Conservation (phyloP, 2,888 invertebrate genomes). For the Calameuta idolon region DNA sequence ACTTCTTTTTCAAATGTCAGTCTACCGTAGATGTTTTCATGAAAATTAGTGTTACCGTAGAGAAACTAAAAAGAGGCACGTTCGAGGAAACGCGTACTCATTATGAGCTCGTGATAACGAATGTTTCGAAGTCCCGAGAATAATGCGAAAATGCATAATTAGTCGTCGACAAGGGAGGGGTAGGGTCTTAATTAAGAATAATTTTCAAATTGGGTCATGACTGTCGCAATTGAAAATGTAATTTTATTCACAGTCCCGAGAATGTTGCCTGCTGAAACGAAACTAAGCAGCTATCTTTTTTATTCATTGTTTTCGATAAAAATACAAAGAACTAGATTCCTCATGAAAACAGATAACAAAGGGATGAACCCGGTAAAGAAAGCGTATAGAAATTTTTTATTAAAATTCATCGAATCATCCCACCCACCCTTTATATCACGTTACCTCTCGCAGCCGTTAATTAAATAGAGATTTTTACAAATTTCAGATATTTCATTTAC, state of each 20-base stretch:
- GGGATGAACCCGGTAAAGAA: background rate
- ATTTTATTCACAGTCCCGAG: constrained; percentile 9
- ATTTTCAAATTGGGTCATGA: constrained; percentile 11
- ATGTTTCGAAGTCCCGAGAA: background rate
- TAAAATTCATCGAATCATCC: background rate
- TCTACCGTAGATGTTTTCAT: background rate
- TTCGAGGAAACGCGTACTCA: background rate
- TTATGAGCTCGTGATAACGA: background rate
- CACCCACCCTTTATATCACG: background rate
- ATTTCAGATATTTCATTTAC: background rate
- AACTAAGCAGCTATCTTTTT: background rate
- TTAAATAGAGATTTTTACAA: background rate
- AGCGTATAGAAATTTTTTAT: background rate
- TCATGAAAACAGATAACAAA: background rate
- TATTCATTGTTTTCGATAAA: background rate
- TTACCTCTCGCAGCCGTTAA: background rate
- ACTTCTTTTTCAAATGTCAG: background rate
- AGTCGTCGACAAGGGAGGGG: background rate
- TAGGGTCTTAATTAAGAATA: constrained; percentile 8
- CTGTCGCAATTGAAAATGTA: constrained; percentile 8
- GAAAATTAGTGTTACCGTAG: background rate
- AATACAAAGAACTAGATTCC: background rate
- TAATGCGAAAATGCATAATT: background rate
- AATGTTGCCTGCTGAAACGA: background rate
- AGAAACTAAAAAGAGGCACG: background rate